Evolutionary conservation across 2,797 vertebrate species (phyloP), one percentile per base, ranked within the genome.

Genomic region (Kryptolebias ocellatus): DNA sequence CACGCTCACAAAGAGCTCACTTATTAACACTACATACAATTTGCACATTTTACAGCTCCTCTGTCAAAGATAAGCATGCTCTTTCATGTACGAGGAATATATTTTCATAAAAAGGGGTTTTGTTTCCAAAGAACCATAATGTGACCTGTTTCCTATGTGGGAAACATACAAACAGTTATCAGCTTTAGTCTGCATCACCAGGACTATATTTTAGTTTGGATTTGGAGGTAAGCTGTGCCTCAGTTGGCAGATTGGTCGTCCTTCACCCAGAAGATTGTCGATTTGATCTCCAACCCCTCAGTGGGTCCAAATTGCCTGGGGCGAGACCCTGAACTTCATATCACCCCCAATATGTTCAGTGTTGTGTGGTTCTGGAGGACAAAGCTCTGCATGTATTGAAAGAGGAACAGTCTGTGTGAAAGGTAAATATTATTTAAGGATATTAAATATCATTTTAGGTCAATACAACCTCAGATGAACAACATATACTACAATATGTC

Each of bases 1-100:
- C 51, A 54, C 67, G 72, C 53, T 55, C 24, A 53, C 11, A 57
- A 34, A 51, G 34, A 52, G 50, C 29, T 50, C 27, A 7, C 80
- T 81, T 79, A 84, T 87, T 87, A 90, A 84, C 80, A 50, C 83
- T 74, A 83, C 79, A 87, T 80, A 64, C 54, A 31, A 84, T 79
- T 79, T 79, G 60, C 77, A 86, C 57, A 64, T 87, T 74, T 76
- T 60, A 53, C 47, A 70, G 53, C 69, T 63, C 52, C 5, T 59
- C 58, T 50, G 15, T 46, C 16, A 14, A 45, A 12, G 53, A 57
- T 6, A 60, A 68, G 70, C 31, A 46, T 34, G 31, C 51, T 31
- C 3, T 60, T 74, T 61, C 42, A 62, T 28, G 58, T 16, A 44
- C 60, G 31, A 28, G 29, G 15, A 50, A 53, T 10, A 18, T 5